Evolutionary conservation across 2,113 vertebrate species (phyloP).

Genomic region (Tragelaphus strepsiceros): DNA sequence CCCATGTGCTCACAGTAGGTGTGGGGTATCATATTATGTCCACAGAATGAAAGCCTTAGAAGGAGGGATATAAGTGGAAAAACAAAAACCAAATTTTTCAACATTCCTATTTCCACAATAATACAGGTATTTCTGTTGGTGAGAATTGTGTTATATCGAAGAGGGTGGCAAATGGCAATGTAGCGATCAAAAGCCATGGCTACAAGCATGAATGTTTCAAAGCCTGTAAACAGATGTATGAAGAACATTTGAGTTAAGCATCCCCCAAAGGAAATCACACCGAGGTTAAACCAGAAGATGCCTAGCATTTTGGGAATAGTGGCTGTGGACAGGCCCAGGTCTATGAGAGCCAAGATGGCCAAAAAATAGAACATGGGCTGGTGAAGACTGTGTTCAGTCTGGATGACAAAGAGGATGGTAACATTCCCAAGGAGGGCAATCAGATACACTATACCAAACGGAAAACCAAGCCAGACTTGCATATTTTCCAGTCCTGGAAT

Average conservation of each 20-base stretch:
- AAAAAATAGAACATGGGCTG: slow-evolving; percentile 54
- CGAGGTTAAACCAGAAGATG: slow-evolving; percentile 26
- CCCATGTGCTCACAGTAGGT: slow-evolving; percentile 37
- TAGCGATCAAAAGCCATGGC: slow-evolving; percentile 55
- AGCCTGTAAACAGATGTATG: slow-evolving; percentile 29
- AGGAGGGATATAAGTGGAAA: slow-evolving; percentile 32
- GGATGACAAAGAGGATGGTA: not conserved
- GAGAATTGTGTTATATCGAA: slow-evolving; percentile 17
- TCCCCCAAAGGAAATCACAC: not conserved
- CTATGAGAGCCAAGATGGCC: slow-evolving; percentile 25
- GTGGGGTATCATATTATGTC: slow-evolving; percentile 20
- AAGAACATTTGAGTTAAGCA: slow-evolving; percentile 56
- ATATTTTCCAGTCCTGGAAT: slow-evolving; percentile 41
- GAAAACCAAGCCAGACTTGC: slow-evolving; percentile 13
- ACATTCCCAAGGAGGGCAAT: slow-evolving; percentile 12
- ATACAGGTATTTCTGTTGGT: not conserved
- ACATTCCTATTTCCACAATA: not conserved
- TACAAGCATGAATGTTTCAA: slow-evolving; percentile 36
- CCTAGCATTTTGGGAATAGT: slow-evolving; percentile 33
- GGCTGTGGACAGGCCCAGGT: slow-evolving; percentile 14
- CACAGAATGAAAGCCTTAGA: slow-evolving; percentile 35
- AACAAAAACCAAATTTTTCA: slow-evolving; percentile 27
- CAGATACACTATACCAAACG: not conserved
- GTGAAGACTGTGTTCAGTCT: slow-evolving; percentile 13
- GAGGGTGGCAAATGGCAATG: not conserved